These are phyloP conservation scores for Ophonus ardosiacus DNA, from an alignment of 2,888 invertebrate genomes.

Conservation along the genomic window DNA sequence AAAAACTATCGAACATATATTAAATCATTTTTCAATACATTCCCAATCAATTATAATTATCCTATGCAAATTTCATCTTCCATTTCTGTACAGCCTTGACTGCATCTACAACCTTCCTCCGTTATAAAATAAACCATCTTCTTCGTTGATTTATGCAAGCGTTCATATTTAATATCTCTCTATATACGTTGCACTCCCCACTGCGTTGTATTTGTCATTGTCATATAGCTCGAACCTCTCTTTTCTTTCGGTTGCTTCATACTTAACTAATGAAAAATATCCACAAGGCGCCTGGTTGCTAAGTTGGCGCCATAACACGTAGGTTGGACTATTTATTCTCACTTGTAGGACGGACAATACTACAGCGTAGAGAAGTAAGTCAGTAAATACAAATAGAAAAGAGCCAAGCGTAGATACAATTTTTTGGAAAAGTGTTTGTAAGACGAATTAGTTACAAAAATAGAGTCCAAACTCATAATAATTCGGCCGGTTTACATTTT, in stretches of 20 bases:
- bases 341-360: background rate
- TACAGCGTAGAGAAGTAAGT: background rate
- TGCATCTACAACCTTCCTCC: background rate
- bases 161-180: background rate
- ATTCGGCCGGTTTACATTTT: no score
- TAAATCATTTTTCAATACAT: no score
- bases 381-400: background rate
- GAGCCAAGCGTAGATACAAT: background rate
- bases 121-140: background rate
- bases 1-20: no score
- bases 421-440: no score
- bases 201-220: background rate
- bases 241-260: background rate
- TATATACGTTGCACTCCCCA: background rate
- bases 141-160: background rate
- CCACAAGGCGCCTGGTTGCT: slow-evolving; percentile 33
- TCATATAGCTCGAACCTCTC: background rate
- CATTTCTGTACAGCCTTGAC: background rate
- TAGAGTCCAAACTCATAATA: no score
- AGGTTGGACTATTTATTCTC: slow-evolving; percentile 29
- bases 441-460: no score
- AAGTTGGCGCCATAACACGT: slow-evolving; percentile 30
- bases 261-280: slow-evolving; percentile 39
- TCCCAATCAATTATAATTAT: no score
- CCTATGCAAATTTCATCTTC: background rate